Conservation (phyloP, 1,140 invertebrate genomes). For the Diachasmimorpha longicaudata region DNA sequence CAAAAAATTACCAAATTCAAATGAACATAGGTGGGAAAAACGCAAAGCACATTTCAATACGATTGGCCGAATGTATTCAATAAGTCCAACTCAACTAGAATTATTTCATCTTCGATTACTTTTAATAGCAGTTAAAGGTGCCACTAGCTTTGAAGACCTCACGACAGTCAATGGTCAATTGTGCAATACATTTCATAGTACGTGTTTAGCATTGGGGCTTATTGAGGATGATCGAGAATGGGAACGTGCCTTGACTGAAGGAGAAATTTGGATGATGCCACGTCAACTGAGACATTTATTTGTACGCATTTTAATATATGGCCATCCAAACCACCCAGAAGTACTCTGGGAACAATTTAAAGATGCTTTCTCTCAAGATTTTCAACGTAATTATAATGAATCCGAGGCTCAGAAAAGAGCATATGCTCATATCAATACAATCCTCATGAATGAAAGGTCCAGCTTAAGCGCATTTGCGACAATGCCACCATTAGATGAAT, state of each 20-base stretch:
- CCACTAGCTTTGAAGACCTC: slow-evolving; percentile 12
- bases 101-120: slow-evolving; percentile 24
- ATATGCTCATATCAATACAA: slow-evolving; percentile 13
- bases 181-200: slow-evolving; percentile 42
- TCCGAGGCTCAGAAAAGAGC: slow-evolving; percentile 8
- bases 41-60: slow-evolving; percentile 14
- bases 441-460: slow-evolving; percentile 10
- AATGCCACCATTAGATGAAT: slow-evolving; percentile 26
- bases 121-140: slow-evolving; percentile 14
- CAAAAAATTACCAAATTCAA: slow-evolving; percentile 7
- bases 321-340: slow-evolving; percentile 20
- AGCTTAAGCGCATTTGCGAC: slow-evolving; percentile 12
- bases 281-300: slow-evolving; percentile 27
- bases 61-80: slow-evolving; percentile 22
- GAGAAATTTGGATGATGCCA: slow-evolving; percentile 19
- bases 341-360: slow-evolving; percentile 25
- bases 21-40: background rate
- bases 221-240: slow-evolving; percentile 49
- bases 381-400: background rate
- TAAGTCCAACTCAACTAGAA: slow-evolving; percentile 22
- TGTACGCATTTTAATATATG: slow-evolving; percentile 23
- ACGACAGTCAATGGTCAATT: slow-evolving; percentile 44
- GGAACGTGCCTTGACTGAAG: slow-evolving; percentile 27
- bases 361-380: slow-evolving; percentile 20
- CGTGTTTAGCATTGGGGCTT: slow-evolving; percentile 41